phyloP scores from a whole-genome alignment of 2,888 invertebrate species.

The Lissonota sp. region DNA sequence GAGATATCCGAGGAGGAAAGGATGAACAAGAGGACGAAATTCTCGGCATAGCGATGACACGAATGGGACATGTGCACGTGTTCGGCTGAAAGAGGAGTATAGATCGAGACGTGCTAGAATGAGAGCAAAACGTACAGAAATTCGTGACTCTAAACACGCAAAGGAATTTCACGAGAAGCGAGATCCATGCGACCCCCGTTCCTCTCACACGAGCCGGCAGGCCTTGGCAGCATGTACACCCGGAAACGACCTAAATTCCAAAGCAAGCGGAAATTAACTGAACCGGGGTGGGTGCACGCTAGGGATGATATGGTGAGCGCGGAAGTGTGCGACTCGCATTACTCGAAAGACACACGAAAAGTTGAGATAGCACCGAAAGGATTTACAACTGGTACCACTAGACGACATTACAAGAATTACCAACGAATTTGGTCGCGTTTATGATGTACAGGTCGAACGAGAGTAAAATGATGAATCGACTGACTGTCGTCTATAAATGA shows the following conservation, averaged over 20 bases:
- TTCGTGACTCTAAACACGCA: conserved; percentile 64
- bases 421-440: conserved; percentile 55
- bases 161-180: conserved; percentile 63
- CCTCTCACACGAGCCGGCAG: conserved; percentile 24
- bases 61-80: conserved; percentile 34
- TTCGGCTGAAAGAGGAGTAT: conserved; percentile 2
- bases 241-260: conserved; percentile 68
- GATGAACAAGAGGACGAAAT: conserved; percentile 54
- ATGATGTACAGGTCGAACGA: not conserved
- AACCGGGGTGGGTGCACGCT: conserved; percentile 45
- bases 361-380: conserved; percentile 29
- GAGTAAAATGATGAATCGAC: no score
- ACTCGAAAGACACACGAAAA: conserved; percentile 51
- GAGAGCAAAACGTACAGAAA: conserved; percentile 57
- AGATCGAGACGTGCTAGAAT: not conserved
- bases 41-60: conserved; percentile 52
- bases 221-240: conserved; percentile 49
- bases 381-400: conserved; percentile 17
- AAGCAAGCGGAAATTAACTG: conserved; percentile 69
- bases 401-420: conserved; percentile 60
- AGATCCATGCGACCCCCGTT: conserved; percentile 30
- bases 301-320: conserved; percentile 39
- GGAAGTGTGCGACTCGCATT: conserved; percentile 35
- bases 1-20: conserved; percentile 1
- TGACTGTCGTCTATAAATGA: no score